Evolutionary conservation across 2,888 invertebrate species (phyloP).

Genomic region (Oegoconia quadripuncta): DNA sequence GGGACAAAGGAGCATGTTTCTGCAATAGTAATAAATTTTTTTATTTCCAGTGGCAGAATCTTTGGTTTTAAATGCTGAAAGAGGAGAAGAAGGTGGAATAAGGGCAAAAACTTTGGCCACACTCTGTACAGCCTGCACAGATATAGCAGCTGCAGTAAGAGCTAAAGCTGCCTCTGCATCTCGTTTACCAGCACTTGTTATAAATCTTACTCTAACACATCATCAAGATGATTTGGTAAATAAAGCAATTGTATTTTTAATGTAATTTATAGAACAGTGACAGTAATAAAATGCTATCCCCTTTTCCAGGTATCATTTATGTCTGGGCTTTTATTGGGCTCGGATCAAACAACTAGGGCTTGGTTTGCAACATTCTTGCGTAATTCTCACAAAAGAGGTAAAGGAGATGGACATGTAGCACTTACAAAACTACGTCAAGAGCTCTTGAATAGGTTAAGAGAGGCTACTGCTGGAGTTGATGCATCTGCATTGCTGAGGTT

Average conservation of each 20-base stretch:
- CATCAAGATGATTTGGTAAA: constrained; percentile 80
- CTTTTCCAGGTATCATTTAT: constrained; percentile 85
- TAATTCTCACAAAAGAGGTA: constrained; percentile 88
- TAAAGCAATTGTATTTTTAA: constrained; percentile 1
- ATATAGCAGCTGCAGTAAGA: constrained; percentile 89
- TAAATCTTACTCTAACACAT: constrained; percentile 87
- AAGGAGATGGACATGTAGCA: constrained; percentile 86
- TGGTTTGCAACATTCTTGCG: constrained; percentile 97
- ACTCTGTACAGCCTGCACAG: constrained; percentile 93
- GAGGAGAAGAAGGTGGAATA: constrained; percentile 91
- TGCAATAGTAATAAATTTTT: too few relatives aligned
- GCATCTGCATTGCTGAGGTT: constrained; percentile 93
- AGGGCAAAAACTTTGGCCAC: constrained; percentile 89
- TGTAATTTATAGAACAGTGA: background rate
- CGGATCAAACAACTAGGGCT: constrained; percentile 91
- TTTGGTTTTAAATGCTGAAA: constrained; percentile 91
- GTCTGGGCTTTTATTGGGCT: constrained; percentile 92
- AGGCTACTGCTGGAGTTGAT: constrained; percentile 85
- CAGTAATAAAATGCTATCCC: background rate
- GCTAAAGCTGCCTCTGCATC: constrained; percentile 94
- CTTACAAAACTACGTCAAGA: constrained; percentile 86
- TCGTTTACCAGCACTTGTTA: constrained; percentile 92
- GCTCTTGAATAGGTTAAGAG: constrained; percentile 84
- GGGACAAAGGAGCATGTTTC: background rate
- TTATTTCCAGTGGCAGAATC: constrained; percentile 91